These are phyloP conservation scores for Macrophya alboannulata DNA, from an alignment of 2,888 invertebrate genomes.

Conservation along the genomic window DNA sequence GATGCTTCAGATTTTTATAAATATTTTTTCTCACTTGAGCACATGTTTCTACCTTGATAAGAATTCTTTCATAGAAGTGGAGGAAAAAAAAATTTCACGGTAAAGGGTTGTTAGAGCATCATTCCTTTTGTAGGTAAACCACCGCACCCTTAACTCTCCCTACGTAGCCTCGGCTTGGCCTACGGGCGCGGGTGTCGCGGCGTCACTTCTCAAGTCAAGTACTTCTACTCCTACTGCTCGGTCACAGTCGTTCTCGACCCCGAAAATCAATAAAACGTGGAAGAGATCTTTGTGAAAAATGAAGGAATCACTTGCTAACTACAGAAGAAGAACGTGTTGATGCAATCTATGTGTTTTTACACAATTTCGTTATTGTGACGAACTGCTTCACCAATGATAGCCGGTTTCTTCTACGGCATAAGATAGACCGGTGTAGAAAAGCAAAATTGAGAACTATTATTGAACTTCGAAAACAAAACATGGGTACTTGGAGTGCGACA, in stretches of 20 bases:
- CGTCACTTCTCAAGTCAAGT: constrained; percentile 1
- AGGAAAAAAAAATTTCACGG: too few relatives aligned
- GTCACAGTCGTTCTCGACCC: background rate
- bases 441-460: background rate
- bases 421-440: background rate
- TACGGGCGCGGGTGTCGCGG: background rate
- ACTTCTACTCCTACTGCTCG: background rate
- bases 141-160: background rate
- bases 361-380: background rate
- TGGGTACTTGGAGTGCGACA: background rate
- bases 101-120: background rate
- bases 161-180: background rate
- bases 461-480: background rate
- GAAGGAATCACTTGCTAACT: background rate
- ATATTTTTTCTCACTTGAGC: background rate
- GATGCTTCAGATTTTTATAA: constrained; percentile 4
- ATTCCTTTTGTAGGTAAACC: constrained; percentile 4
- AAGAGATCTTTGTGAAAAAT: background rate
- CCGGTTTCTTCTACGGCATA: background rate
- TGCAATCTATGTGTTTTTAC: background rate
- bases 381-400: background rate
- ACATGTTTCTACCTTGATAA: background rate
- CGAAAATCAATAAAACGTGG: background rate
- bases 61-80: too few relatives aligned
- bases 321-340: background rate